A percentile compares a stretch with the other conserved stretches of the same genome.
phyloP scores from a whole-genome alignment of 2,888 invertebrate genomes.

The Clistopyga incitator region DNA sequence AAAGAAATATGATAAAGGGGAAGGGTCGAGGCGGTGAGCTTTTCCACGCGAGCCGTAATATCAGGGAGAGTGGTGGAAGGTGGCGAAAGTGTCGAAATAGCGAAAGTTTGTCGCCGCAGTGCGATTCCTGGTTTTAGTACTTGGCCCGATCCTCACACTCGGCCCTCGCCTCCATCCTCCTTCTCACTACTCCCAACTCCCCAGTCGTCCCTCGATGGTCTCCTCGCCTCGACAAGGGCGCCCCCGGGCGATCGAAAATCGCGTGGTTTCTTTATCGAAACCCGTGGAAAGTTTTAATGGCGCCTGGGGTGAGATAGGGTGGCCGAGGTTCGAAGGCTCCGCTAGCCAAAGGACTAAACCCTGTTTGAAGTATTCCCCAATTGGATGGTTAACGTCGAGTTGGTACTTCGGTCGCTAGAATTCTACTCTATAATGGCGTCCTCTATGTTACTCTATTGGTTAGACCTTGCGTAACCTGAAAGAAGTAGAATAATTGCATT shows the following conservation, averaged over 20 bases:
- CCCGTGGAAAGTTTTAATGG: conserved; percentile 70
- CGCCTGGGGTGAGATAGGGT: conserved; percentile 60
- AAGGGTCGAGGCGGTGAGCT: conserved; percentile 2
- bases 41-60: background rate
- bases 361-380: conserved; percentile 36
- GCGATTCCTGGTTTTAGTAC: conserved; percentile 62
- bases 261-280: conserved; percentile 66
- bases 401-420: conserved; percentile 25
- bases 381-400: conserved; percentile 45
- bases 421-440: conserved; percentile 17
- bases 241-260: conserved; percentile 68
- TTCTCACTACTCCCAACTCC: conserved; percentile 12
- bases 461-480: background rate
- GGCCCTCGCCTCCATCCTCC: background rate
- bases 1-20: conserved; percentile 42
- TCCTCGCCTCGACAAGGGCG: conserved; percentile 14
- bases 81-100: conserved; percentile 60
- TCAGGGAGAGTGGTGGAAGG: background rate
- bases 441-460: background rate
- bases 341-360: conserved; percentile 23
- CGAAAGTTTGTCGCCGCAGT: conserved; percentile 62
- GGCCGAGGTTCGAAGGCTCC: conserved; percentile 31
- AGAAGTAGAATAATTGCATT: background rate
- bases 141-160: conserved; percentile 37
- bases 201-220: conserved; percentile 27